These are phyloP conservation scores for Tiphia femorata DNA, from an alignment of 2,888 invertebrate species.

Conservation along the genomic window DNA sequence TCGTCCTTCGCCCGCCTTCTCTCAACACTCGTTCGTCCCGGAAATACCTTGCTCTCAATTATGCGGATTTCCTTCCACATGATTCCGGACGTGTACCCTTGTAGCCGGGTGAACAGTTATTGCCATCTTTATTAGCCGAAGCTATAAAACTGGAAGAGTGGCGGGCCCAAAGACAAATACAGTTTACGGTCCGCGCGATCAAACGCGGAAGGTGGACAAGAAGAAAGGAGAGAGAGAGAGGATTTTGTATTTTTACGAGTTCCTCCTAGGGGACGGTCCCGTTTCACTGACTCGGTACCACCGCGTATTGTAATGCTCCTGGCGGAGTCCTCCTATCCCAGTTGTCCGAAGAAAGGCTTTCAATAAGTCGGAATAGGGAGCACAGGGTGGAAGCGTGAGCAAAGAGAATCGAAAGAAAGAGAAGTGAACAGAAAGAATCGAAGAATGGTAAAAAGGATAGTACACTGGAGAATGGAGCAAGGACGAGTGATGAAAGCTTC, in stretches of 20 bases:
- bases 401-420: background rate
- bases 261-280: constrained; percentile 4
- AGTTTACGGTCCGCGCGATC: background rate
- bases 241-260: background rate
- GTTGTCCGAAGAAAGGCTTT: constrained; percentile 32
- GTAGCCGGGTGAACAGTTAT: no score
- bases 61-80: no score
- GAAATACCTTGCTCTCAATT: no score
- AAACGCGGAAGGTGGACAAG: background rate
- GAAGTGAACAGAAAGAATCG: constrained; percentile 5
- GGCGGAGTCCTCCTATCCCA: constrained; percentile 25
- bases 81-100: no score
- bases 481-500: background rate
- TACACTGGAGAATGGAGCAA: background rate
- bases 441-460: background rate
- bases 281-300: background rate
- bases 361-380: constrained; percentile 20
- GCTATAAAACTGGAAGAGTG: background rate
- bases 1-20: no score
- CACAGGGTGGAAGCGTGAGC: background rate
- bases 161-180: background rate
- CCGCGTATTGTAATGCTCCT: constrained; percentile 15
- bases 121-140: background rate
- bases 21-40: no score
- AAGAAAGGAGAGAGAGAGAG: no score